phyloP scores from a whole-genome alignment of 1,140 invertebrate species.

The Lordiphosa collinella region DNA sequence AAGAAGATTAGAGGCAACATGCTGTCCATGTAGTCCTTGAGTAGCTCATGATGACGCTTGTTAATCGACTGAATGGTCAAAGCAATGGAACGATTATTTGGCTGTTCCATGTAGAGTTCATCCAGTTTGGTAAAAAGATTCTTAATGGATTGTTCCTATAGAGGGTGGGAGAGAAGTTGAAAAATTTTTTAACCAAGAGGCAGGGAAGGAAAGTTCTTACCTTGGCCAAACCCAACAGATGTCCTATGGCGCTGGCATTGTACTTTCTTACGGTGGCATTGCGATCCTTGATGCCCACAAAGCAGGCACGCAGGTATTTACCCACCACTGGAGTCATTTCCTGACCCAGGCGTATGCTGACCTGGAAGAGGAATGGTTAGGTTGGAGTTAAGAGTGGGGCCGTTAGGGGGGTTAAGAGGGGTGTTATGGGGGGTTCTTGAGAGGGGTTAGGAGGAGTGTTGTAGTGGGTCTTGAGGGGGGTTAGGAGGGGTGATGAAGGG shows the following conservation, averaged over 20 bases:
- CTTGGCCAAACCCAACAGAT: slow-evolving; percentile 92
- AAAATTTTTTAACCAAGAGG: not conserved
- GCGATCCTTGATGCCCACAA: slow-evolving; percentile 90
- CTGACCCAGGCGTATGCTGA: slow-evolving; percentile 79
- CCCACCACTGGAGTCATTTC: slow-evolving; percentile 83
- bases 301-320: slow-evolving; percentile 88
- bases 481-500: too few relatives aligned
- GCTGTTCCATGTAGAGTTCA: slow-evolving; percentile 89
- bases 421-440: too few relatives aligned
- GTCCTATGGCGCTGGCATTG: slow-evolving; percentile 90
- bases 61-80: slow-evolving; percentile 90
- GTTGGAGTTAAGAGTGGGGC: too few relatives aligned
- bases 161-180: not conserved
- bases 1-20: slow-evolving; percentile 91
- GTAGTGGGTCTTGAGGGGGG: too few relatives aligned
- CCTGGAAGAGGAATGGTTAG: slow-evolving; percentile 49
- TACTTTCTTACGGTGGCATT: slow-evolving; percentile 91
- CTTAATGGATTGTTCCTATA: slow-evolving; percentile 87
- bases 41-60: slow-evolving; percentile 89
- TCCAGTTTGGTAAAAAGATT: slow-evolving; percentile 91
- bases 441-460: too few relatives aligned
- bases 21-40: slow-evolving; percentile 89
- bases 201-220: not conserved
- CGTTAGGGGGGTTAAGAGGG: too few relatives aligned
- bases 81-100: slow-evolving; percentile 86